A percentile compares a stretch with the other conserved stretches of the same genome.
Conservation (phyloP, 2,113 vertebrate species). For the Halichoerus grypus region DNA sequence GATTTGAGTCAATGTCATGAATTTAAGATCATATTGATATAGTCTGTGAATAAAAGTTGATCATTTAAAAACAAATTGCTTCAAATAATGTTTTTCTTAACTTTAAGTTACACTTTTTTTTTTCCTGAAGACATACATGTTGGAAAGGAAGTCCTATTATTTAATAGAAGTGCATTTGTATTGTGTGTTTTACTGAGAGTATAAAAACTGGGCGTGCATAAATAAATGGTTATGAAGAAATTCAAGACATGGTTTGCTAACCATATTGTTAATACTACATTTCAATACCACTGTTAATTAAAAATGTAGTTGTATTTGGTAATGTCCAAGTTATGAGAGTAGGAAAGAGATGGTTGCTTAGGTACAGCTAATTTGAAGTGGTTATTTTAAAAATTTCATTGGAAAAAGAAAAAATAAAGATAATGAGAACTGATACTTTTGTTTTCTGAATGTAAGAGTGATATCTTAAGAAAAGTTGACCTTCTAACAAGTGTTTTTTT, state of each 20-base stretch:
- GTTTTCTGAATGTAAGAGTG: constrained; percentile 52
- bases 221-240: background rate
- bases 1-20: background rate
- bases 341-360: constrained; percentile 52
- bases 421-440: constrained; percentile 11
- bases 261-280: constrained; percentile 25
- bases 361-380: constrained; percentile 61
- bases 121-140: background rate
- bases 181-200: background rate
- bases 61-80: background rate
- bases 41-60: background rate
- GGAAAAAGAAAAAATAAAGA: constrained; percentile 15
- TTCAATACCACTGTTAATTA: constrained; percentile 56
- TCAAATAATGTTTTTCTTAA: background rate
- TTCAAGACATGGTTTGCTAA: background rate
- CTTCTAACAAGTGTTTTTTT: background rate
- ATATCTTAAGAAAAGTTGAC: constrained; percentile 2
- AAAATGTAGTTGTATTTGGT: constrained; percentile 44
- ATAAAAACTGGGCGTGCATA: background rate
- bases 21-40: background rate
- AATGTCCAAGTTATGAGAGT: background rate
- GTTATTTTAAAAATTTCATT: constrained; percentile 63
- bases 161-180: background rate
- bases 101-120: background rate
- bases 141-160: background rate